Evolutionary conservation across 1,140 invertebrate species (phyloP).

Genomic region (Sipha flava): DNA sequence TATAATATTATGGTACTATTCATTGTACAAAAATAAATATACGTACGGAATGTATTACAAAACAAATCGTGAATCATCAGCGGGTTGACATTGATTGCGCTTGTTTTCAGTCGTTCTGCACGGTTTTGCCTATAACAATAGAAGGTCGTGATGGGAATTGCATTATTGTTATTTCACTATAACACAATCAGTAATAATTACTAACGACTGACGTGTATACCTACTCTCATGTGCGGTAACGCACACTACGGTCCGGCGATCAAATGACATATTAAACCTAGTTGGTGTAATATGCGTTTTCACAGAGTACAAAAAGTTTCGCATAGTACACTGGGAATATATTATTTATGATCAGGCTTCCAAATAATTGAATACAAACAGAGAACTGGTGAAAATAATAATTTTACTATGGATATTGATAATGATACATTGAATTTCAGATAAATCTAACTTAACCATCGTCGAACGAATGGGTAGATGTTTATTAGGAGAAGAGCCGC

Average conservation of each 20-base stretch:
- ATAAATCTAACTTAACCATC: too few relatives aligned
- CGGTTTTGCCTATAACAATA: not conserved
- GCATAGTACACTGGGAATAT: too few relatives aligned
- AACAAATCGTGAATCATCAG: not conserved
- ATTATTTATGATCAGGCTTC: too few relatives aligned
- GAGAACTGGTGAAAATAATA: too few relatives aligned
- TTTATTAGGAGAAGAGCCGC: too few relatives aligned
- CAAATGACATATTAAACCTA: not conserved
- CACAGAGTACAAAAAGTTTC: not conserved
- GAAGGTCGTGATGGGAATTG: conserved; percentile 21
- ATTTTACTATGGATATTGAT: too few relatives aligned
- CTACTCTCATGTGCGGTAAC: not conserved
- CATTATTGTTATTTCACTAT: not conserved
- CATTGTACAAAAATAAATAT: not conserved
- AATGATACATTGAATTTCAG: too few relatives aligned
- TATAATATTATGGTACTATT: too few relatives aligned
- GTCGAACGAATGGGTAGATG: too few relatives aligned
- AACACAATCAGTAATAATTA: not conserved
- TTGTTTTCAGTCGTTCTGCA: not conserved
- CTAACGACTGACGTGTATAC: not conserved
- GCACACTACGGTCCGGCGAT: not conserved
- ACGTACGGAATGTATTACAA: not conserved
- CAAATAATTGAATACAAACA: too few relatives aligned
- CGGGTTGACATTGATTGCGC: not conserved
- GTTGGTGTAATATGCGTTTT: not conserved